These are phyloP conservation scores for Mustelus asterias DNA, from an alignment of 2,113 vertebrate species.

Conservation along the genomic window DNA sequence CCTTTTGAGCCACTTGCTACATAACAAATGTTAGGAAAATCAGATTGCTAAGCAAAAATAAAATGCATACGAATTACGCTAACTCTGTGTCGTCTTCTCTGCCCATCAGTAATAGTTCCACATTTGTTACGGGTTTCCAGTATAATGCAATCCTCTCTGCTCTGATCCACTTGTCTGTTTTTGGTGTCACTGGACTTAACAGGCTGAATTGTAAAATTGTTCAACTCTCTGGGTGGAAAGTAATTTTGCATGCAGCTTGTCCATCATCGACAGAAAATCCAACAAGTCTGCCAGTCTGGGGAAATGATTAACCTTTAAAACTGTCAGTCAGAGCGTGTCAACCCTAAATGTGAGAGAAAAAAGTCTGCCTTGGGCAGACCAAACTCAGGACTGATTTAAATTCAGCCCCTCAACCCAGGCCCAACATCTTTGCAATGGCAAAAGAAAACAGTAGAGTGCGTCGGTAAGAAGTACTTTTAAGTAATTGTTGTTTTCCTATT, in stretches of 20 bases:
- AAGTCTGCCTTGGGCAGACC: background rate
- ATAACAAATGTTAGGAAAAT: background rate
- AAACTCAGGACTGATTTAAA: background rate
- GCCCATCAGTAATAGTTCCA: background rate
- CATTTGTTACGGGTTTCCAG: background rate
- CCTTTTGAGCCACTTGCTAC: background rate
- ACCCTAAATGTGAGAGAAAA: background rate
- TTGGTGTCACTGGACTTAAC: constrained; percentile 18
- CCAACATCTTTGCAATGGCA: background rate
- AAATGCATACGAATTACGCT: background rate
- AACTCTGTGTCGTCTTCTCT: background rate
- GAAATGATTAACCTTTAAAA: constrained; percentile 33
- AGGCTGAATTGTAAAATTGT: constrained; percentile 20
- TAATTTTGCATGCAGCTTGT: constrained; percentile 6
- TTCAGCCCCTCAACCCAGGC: background rate
- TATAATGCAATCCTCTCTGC: constrained; percentile 5
- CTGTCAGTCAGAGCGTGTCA: constrained; percentile 10
- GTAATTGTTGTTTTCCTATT: background rate
- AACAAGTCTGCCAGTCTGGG: background rate
- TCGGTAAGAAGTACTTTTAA: background rate
- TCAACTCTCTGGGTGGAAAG: background rate
- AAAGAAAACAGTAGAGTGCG: background rate
- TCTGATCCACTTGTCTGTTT: background rate
- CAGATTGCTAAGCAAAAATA: background rate
- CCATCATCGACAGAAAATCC: background rate